Evolutionary conservation across 2,113 vertebrate genomes (phyloP), one percentile per base, ranked within the genome.

Genomic region (Dolichallabes microphthalmus): DNA sequence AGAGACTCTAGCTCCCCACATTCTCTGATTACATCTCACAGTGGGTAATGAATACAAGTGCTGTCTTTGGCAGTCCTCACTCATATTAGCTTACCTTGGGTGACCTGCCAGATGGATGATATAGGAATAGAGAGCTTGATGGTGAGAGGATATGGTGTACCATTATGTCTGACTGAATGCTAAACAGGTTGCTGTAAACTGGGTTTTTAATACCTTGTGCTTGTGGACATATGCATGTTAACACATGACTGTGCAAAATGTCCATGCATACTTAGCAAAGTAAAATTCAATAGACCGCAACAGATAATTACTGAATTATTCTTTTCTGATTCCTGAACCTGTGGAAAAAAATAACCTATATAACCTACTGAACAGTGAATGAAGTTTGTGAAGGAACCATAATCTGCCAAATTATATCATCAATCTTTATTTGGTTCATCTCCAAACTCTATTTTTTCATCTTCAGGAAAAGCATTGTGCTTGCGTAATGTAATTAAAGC

Each of bases 51-150:
- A 87, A 85, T 85, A 79, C 73, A 79, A 57, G 78, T 82, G 69
- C 82, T 88, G 85, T 87, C 85, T 82, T 88, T 88, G 82, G 82
- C 88, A 82, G 85, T 58, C 19, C 61, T 88, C 82, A 88, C 77
- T 77, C 74, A 68, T 82, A 79, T 79, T 57, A 75, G 74, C 82
- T 86, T 75, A 87, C 81, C 66, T 80, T 64, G 75, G 75, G 66
- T 79, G 57, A 58, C 66, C 84, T 73, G 76, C 39, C 79, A 74
- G 60, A 52, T 61, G 80, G 71, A 73, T 85, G 63, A 85, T 55
- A 66, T 35, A 60, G 55, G 71, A 78, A 50, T 22, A 82, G 22
- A 84, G 77, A 74, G 58, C 45, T 11, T 45, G 76, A 81, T 73
- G 82, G 35, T 53, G 45, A 81, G 71, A 68, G 30, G 53, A 35